These are phyloP conservation scores for Emydocephalus ijimae DNA, from an alignment of 2,113 vertebrate species.

Conservation along the genomic window DNA sequence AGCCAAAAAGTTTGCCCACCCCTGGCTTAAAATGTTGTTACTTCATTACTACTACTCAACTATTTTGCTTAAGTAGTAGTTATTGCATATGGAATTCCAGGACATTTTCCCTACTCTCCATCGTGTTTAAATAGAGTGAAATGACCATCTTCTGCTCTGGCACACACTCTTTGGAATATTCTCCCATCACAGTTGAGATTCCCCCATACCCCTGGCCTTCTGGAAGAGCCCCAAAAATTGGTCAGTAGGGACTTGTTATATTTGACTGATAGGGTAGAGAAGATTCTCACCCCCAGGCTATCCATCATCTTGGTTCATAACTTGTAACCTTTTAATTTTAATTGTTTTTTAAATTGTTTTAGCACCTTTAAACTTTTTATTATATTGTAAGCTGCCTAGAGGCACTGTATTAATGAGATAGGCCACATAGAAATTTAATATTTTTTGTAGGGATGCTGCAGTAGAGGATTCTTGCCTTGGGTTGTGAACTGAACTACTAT, in stretches of 20 bases:
- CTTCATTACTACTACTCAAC: background rate
- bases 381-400: background rate
- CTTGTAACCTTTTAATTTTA: background rate
- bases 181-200: background rate
- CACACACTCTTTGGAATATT: background rate
- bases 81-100: background rate
- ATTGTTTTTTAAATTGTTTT: background rate
- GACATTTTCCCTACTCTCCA: background rate
- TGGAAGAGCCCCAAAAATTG: background rate
- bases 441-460: background rate
- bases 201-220: background rate
- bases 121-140: background rate
- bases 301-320: background rate
- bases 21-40: background rate
- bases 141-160: background rate
- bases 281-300: background rate
- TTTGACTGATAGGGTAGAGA: background rate
- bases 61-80: background rate
- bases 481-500: background rate
- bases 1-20: no score
- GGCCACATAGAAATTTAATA: background rate
- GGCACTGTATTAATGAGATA: background rate
- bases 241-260: background rate
- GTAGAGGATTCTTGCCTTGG: background rate
- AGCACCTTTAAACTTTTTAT: background rate